Percentiles rank a stretch among this genome's conserved stretches.
These are phyloP conservation scores for Drosophila littoralis DNA, from an alignment of 1,140 invertebrate genomes.

Conservation along the genomic window DNA sequence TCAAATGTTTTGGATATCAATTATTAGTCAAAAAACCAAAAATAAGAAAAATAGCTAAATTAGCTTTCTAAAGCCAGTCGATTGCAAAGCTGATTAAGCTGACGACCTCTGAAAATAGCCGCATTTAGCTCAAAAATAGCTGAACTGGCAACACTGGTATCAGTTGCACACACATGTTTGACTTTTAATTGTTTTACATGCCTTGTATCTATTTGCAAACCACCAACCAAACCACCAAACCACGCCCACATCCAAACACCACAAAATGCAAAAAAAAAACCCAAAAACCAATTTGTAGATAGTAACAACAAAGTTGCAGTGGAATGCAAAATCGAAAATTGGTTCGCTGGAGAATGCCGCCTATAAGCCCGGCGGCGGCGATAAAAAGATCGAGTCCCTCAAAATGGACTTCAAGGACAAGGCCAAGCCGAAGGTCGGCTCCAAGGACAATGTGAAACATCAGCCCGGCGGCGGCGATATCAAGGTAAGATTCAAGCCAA, in stretches of 20 bases:
- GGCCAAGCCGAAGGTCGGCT: slow-evolving; percentile 96
- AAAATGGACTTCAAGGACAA: slow-evolving; percentile 96
- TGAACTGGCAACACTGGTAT: too few relatives aligned
- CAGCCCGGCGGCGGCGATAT: slow-evolving; percentile 92
- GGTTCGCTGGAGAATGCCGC: slow-evolving; percentile 97
- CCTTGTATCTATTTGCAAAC: slow-evolving; percentile 70
- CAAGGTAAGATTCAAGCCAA: slow-evolving; percentile 88
- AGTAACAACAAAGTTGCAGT: slow-evolving; percentile 93
- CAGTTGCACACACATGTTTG: slow-evolving; percentile 5
- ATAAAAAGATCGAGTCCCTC: slow-evolving; percentile 95
- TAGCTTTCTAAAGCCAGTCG: too few relatives aligned
- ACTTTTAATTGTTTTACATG: slow-evolving; percentile 57
- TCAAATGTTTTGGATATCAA: too few relatives aligned
- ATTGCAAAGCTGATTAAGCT: too few relatives aligned
- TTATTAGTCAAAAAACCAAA: too few relatives aligned
- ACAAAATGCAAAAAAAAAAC: slow-evolving; percentile 20
- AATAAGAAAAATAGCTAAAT: too few relatives aligned
- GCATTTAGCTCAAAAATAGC: too few relatives aligned
- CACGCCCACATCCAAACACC: not conserved
- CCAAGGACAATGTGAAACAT: slow-evolving; percentile 92
- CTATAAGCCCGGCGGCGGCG: slow-evolving; percentile 96
- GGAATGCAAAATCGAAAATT: slow-evolving; percentile 97
- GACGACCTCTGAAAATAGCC: too few relatives aligned
- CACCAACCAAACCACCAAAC: slow-evolving; percentile 21
- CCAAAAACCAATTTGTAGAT: slow-evolving; percentile 87